These are phyloP conservation scores for Scyliorhinus canicula DNA, from an alignment of 2,797 vertebrate genomes.

Conservation along the genomic window DNA sequence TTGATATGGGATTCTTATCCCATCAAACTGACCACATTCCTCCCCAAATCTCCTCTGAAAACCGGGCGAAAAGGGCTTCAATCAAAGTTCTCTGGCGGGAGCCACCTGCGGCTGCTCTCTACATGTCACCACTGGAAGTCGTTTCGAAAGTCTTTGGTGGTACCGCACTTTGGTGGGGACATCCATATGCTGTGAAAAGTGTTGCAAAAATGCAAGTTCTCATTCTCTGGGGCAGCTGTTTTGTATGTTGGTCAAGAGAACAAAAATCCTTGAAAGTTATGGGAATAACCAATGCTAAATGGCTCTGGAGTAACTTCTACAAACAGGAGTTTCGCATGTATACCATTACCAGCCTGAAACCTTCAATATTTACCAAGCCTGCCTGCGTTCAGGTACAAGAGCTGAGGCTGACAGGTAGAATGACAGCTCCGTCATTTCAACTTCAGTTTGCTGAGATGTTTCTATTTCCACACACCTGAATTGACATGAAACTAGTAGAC, in stretches of 20 bases:
- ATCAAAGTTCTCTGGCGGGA: too few relatives aligned
- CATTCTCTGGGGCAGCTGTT: neutral
- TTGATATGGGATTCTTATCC: too few relatives aligned
- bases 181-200: neutral
- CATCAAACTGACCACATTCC: too few relatives aligned
- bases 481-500: neutral
- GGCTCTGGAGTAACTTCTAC: neutral
- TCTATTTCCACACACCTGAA: neutral
- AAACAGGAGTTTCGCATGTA: neutral
- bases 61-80: too few relatives aligned
- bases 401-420: neutral
- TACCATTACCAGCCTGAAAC: neutral
- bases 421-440: neutral
- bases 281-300: neutral
- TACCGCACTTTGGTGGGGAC: too few relatives aligned
- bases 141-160: too few relatives aligned
- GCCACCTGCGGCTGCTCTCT: too few relatives aligned
- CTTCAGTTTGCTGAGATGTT: neutral
- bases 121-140: too few relatives aligned
- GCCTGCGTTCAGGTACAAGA: neutral
- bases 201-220: neutral
- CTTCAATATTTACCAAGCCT: neutral
- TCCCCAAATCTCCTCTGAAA: too few relatives aligned
- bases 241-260: neutral
- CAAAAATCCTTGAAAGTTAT: neutral